These are phyloP conservation scores for Lucilia cuprina DNA, from an alignment of 1,140 invertebrate genomes.

Conservation along the genomic window DNA sequence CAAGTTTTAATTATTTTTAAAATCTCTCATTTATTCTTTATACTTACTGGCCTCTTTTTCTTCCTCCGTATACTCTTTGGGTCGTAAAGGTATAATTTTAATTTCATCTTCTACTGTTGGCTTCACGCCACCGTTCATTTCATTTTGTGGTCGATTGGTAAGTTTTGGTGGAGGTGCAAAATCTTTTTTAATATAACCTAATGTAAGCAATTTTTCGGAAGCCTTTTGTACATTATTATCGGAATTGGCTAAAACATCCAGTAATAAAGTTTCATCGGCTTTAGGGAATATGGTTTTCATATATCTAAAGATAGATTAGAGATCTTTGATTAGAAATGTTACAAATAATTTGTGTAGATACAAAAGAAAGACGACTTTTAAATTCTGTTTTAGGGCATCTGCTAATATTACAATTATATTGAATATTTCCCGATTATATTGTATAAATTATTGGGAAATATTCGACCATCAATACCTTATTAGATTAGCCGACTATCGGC, in stretches of 20 bases:
- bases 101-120: constrained; percentile 63
- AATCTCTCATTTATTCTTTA: not conserved
- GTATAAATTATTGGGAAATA: no score
- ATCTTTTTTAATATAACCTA: constrained; percentile 84
- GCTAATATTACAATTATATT: no score
- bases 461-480: no score
- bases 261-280: constrained; percentile 85
- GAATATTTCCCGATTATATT: no score
- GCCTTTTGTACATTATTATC: constrained; percentile 89
- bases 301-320: constrained; percentile 69
- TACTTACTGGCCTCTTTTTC: constrained; percentile 77
- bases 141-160: constrained; percentile 43
- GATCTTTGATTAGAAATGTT: no score
- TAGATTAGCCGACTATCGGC: no score
- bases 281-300: constrained; percentile 91
- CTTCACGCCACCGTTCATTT: constrained; percentile 64
- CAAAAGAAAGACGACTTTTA: no score
- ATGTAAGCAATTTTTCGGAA: constrained; percentile 76
- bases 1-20: not conserved
- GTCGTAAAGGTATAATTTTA: constrained; percentile 65
- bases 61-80: constrained; percentile 73
- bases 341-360: no score
- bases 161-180: constrained; percentile 63
- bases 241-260: constrained; percentile 82
- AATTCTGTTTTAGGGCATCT: no score